These are phyloP conservation scores for Pelecanus crispus DNA, from an alignment of 2,113 vertebrate species.

Conservation along the genomic window DNA sequence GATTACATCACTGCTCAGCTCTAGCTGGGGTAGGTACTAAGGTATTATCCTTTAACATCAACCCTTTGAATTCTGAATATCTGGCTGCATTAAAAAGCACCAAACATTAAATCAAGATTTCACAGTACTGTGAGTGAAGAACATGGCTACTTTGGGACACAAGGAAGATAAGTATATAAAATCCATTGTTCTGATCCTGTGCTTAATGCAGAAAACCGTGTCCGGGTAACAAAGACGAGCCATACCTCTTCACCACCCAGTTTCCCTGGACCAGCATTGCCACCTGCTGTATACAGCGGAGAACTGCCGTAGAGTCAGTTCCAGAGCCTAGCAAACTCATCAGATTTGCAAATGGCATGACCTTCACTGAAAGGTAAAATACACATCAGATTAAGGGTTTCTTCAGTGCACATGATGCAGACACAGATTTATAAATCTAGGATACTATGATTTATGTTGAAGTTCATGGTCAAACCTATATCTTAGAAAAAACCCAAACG, in stretches of 20 bases:
- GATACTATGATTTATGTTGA: background rate
- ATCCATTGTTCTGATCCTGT: background rate
- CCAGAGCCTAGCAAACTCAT: constrained; percentile 92
- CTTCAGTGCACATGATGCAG: background rate
- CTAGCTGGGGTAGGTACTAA: background rate
- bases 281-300: constrained; percentile 98
- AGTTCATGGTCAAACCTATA: background rate
- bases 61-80: background rate
- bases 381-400: background rate
- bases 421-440: background rate
- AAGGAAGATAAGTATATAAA: background rate
- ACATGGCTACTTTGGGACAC: background rate
- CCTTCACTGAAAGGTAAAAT: constrained; percentile 81
- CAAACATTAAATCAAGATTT: background rate
- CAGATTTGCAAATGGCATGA: constrained; percentile 94
- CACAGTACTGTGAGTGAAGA: background rate
- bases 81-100: background rate
- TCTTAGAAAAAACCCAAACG: background rate
- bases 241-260: constrained; percentile 98
- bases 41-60: background rate
- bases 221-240: background rate
- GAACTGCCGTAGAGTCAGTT: constrained; percentile 84
- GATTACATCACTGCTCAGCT: background rate
- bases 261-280: constrained; percentile 96
- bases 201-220: background rate